Conservation (phyloP, 1,140 invertebrate genomes). For the Zaprionus africanus region DNA sequence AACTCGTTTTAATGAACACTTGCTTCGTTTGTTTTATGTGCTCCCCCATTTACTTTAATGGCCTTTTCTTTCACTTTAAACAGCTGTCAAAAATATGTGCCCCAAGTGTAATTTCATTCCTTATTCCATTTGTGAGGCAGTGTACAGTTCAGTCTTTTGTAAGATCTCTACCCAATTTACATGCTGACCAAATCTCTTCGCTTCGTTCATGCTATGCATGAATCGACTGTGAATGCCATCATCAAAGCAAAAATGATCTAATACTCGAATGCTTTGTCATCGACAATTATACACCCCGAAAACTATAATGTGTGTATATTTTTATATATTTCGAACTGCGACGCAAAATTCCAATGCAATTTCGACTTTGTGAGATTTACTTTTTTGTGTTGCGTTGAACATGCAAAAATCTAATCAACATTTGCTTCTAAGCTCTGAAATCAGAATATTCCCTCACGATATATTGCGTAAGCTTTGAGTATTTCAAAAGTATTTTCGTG, state of each 20-base stretch:
- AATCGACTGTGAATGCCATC: slow-evolving; percentile 66
- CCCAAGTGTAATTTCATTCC: not conserved
- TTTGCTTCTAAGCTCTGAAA: not conserved
- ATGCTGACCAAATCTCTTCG: slow-evolving; percentile 5
- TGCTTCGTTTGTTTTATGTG: not conserved
- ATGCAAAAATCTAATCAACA: slow-evolving; percentile 73
- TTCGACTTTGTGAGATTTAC: slow-evolving; percentile 67
- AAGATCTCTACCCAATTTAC: not conserved
- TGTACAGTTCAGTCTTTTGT: not conserved
- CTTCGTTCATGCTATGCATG: slow-evolving; percentile 22
- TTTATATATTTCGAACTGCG: slow-evolving; percentile 53
- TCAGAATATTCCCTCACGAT: slow-evolving; percentile 27
- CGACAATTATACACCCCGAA: slow-evolving; percentile 66
- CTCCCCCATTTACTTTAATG: slow-evolving; percentile 14
- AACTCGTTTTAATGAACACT: slow-evolving; percentile 3
- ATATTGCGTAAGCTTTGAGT: slow-evolving; percentile 59
- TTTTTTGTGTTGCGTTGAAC: slow-evolving; percentile 33
- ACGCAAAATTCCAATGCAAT: slow-evolving; percentile 68
- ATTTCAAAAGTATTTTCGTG: slow-evolving; percentile 39
- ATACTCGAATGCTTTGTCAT: slow-evolving; percentile 66
- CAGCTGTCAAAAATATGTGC: not conserved
- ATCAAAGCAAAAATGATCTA: slow-evolving; percentile 70
- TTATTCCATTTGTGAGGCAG: not conserved
- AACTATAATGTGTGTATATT: slow-evolving; percentile 48
- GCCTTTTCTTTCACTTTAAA: not conserved